phyloP scores from a whole-genome alignment of 2,797 vertebrate species.

The Chaetophractus vellerosus region DNA sequence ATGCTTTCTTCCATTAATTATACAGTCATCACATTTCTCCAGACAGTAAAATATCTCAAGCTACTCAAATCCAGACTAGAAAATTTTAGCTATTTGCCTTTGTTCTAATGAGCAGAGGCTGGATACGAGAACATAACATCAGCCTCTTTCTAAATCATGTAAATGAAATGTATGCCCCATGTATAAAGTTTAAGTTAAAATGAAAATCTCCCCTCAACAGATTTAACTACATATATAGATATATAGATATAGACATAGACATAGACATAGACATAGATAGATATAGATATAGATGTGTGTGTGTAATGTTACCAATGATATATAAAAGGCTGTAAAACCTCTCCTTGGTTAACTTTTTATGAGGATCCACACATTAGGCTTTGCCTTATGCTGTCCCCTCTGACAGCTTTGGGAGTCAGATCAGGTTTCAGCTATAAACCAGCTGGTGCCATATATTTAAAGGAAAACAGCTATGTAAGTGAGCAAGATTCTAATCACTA shows the following conservation, averaged over 20 bases:
- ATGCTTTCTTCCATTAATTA: constrained; percentile 70
- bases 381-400: constrained; percentile 52
- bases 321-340: constrained; percentile 11
- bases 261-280: background rate
- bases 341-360: constrained; percentile 6
- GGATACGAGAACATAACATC: constrained; percentile 18
- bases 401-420: constrained; percentile 74
- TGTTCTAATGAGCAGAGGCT: constrained; percentile 43
- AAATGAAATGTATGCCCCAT: constrained; percentile 40
- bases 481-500: constrained; percentile 82
- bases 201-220: constrained; percentile 49
- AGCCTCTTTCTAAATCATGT: background rate
- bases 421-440: constrained; percentile 81
- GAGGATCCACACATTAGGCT: background rate
- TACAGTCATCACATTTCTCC: constrained; percentile 32
- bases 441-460: constrained; percentile 82
- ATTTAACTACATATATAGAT: constrained; percentile 11
- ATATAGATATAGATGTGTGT: background rate
- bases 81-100: constrained; percentile 67
- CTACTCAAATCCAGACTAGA: constrained; percentile 58
- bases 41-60: constrained; percentile 40
- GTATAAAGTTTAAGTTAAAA: constrained; percentile 51
- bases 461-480: constrained; percentile 75
- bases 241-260: background rate
- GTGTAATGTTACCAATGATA: background rate